A percentile compares a stretch with the other conserved stretches of the same genome.
Evolutionary conservation across 2,797 vertebrate genomes (phyloP).

Genomic region (Varecia variegata): DNA sequence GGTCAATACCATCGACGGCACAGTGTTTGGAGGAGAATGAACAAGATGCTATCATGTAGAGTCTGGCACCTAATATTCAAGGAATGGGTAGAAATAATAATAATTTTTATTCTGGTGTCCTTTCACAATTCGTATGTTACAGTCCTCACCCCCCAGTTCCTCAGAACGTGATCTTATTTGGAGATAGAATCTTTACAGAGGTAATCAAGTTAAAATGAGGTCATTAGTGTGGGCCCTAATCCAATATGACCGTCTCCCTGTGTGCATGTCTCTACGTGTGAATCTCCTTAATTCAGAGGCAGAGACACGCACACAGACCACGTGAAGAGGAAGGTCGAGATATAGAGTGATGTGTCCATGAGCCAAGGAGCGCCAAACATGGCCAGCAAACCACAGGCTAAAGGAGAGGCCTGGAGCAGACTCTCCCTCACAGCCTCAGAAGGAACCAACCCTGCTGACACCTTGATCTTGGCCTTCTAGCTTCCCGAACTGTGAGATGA

Average conservation of each 20-base stretch:
- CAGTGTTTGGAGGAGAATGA: not conserved
- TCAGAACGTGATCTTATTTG: not conserved
- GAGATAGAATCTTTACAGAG: not conserved
- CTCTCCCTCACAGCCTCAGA: rapidly evolving
- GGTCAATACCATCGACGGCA: not conserved
- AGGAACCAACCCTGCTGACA: rapidly evolving
- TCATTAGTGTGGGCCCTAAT: not conserved
- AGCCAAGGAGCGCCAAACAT: not conserved
- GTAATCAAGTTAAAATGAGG: not conserved
- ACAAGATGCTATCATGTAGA: not conserved
- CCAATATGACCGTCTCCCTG: not conserved
- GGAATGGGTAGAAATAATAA: not conserved
- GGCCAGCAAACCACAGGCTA: rapidly evolving
- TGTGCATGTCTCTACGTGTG: no score
- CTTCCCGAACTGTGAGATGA: not conserved
- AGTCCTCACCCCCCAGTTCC: not conserved
- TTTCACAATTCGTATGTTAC: not conserved
- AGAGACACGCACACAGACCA: not conserved
- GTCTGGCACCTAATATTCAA: not conserved
- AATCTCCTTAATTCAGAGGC: not conserved
- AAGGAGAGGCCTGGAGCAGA: no score
- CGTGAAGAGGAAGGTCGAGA: not conserved
- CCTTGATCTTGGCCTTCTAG: not conserved
- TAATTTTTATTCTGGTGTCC: not conserved
- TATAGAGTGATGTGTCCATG: rapidly evolving